Evolutionary conservation across 2,888 invertebrate species (phyloP), one percentile per base, ranked within the genome.

Genomic region (Temnothorax ravouxi): DNA sequence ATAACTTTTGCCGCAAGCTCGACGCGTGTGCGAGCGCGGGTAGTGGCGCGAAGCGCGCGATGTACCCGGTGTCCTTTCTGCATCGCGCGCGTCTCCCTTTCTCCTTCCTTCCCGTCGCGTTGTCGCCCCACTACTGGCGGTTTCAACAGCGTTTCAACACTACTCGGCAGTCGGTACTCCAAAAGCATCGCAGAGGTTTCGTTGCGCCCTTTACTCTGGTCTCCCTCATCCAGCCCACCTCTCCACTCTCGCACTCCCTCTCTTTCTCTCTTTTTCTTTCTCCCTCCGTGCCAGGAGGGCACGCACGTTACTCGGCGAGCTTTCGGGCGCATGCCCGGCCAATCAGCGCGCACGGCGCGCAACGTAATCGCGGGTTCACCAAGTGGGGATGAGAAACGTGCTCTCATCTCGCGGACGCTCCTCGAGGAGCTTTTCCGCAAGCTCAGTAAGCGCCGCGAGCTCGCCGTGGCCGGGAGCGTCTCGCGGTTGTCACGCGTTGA

Each of bases 371-470:
- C 47, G 34, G 38, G 52, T n/a, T 66, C 75, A 38, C 54, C 47
- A 84, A 87, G 92, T 90, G 90, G 92, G 92, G 92, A 84, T 86
- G 87, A 89, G 92, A 93, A 93, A 93, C 92, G 93, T 92, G 93
- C 90, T 92, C 89, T 87, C 90, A 88, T 89, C 71, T 88, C 91
- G 89, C 91, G 79, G 79, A 80, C 72, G 34, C 34, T 80, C 34
- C 59, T 80, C 79, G 88, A 88, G 87, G 80, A 87, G 85, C 85
- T 85, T 84, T 85, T 74, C 72, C 82, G 85, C 84, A 79, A 85
- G 90, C 89, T 94, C 94, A 95, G 94, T 94, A 92, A 92, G 94
- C 92, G 93, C 93, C 92, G 93, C 92, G 92, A 93, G 91, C 92
- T 93, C 92, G 91, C 86, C 89, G 91, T 87, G 89, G 88, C 62